phyloP scores from a whole-genome alignment of 2,113 vertebrate genomes.

The Saimiri boliviensis region DNA sequence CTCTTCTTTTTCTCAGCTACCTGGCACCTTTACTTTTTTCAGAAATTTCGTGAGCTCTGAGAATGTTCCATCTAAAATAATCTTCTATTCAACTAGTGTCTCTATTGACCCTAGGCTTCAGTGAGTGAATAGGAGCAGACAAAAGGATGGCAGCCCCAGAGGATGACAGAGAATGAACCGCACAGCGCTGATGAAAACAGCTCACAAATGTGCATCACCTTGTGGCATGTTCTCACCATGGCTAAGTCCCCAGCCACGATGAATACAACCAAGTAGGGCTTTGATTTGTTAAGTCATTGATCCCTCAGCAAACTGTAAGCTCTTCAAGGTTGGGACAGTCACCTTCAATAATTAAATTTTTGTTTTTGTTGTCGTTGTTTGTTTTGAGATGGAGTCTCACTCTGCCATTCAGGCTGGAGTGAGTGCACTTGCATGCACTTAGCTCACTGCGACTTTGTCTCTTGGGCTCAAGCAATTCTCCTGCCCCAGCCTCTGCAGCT shows the following conservation, averaged over 20 bases:
- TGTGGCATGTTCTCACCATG: fast-evolving
- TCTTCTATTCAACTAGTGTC: background rate
- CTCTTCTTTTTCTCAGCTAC: background rate
- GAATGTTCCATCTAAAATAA: background rate
- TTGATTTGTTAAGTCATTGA: background rate
- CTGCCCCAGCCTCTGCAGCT: too few species aligned
- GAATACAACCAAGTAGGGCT: background rate
- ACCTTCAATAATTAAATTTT: background rate
- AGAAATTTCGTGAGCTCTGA: background rate
- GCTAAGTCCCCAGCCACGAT: background rate
- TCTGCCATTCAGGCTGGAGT: too few species aligned
- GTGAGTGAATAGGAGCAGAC: background rate
- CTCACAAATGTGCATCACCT: fast-evolving
- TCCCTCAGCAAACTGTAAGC: background rate
- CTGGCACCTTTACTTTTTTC: background rate
- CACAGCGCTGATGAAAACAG: fast-evolving
- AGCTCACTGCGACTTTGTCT: too few species aligned
- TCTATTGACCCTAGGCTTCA: background rate
- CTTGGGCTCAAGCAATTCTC: too few species aligned
- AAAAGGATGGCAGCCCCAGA: background rate
- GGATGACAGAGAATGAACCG: background rate
- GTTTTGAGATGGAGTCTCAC: too few species aligned
- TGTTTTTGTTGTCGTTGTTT: too few species aligned
- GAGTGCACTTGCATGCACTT: too few species aligned
- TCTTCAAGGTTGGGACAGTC: background rate